phyloP scores from a whole-genome alignment of 2,888 invertebrate genomes.

The Lochmaea capreae region DNA sequence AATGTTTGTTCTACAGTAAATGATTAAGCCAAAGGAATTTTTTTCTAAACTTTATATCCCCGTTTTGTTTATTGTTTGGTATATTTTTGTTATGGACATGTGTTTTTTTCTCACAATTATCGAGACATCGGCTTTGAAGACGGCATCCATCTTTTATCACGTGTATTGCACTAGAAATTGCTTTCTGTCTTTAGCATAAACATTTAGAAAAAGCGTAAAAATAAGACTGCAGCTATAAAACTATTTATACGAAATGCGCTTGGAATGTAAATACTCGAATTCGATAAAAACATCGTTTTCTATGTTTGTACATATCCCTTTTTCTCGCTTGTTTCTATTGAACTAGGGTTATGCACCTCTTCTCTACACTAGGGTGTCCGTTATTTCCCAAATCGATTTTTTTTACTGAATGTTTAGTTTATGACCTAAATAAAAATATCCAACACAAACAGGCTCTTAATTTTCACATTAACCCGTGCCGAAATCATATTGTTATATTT shows the following conservation, averaged over 20 bases:
- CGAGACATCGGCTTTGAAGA: slow-evolving; percentile 6
- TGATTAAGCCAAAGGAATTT: background rate
- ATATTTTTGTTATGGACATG: slow-evolving; percentile 21
- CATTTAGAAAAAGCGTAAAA: slow-evolving; percentile 9
- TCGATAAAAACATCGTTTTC: background rate
- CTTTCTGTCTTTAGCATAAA: slow-evolving; percentile 20
- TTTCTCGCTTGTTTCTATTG: background rate
- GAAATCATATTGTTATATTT: no score
- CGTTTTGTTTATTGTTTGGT: slow-evolving; percentile 8
- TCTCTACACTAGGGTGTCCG: no score
- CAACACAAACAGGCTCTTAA: no score
- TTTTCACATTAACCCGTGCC: no score
- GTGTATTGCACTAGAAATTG: slow-evolving; percentile 20
- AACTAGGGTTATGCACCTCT: no score
- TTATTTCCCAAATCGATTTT: no score
- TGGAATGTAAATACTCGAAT: background rate
- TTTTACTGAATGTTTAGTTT: no score
- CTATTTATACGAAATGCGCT: background rate
- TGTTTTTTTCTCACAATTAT: slow-evolving; percentile 27
- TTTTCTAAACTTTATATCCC: background rate
- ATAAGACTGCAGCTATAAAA: background rate
- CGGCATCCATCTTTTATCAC: slow-evolving; percentile 10
- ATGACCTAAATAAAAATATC: no score
- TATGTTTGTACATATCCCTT: no score
- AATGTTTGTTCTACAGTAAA: background rate